Evolutionary conservation across 2,888 invertebrate genomes (phyloP), one percentile per base, ranked within the genome.

Genomic region (Sturmia bella): DNA sequence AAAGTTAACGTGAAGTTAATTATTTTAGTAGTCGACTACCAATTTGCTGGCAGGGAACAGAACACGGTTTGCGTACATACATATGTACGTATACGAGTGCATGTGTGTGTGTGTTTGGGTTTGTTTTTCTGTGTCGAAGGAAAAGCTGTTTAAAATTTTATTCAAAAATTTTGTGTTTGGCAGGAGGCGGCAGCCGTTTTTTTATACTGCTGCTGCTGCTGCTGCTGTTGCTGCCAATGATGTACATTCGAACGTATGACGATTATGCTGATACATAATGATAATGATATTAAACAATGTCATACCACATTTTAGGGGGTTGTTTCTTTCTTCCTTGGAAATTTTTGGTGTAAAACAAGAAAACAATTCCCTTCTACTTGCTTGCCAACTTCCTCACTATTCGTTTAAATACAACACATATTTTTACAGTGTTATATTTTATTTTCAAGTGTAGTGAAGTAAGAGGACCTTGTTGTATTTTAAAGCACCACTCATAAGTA

Each of bases 401-500:
- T 19, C 17, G 39, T 52, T 63, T 11, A 52, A 68, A 59, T 19
- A 15, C 41, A 59, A 17, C 24, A 7, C 64, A 19, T 24, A 37
- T 45, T 59, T 68, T 9, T 39, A 64, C 64, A 37, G 37, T 45
- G 73, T 64, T 56, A 37, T 64, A 24, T 74, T 74, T 64, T 32
- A 32, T 32, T 63, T 59, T 41, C 21, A 48, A 74, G 64, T 66
- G 64, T 48, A 56, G 64, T 56, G 27, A 45, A 48, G 59, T 61
- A 73, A 73, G 43, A 73, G 73, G 54, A 21, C 54, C 41, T 41
- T 61, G 68, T 69, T 70, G 75, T 76, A 72, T 76, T 68, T 32
- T 74, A 56, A 70, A 78, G 82, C 54, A 75, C 66, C 82, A 78
- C 78, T 82, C 66, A 78, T 75, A 72, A 78, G 82, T 82, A 82